These are phyloP conservation scores for Sericinus montela DNA, from an alignment of 2,888 invertebrate genomes.

Conservation along the genomic window DNA sequence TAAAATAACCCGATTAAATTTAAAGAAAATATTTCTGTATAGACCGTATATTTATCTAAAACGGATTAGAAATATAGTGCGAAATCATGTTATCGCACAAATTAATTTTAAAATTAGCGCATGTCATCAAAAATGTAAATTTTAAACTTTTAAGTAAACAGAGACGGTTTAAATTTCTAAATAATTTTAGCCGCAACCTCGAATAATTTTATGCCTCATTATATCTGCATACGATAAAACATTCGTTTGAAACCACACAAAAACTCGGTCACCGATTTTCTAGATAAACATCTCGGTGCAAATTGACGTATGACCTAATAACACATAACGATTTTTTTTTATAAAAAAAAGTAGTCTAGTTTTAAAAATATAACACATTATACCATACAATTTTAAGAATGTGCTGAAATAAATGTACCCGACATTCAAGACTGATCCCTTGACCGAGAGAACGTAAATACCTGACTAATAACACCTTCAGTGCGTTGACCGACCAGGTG, in stretches of 20 bases:
- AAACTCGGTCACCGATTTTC: constrained; percentile 11
- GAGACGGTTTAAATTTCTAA: background rate
- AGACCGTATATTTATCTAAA: too few relatives aligned
- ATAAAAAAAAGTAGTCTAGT: background rate
- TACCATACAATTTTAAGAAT: background rate
- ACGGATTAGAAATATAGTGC: too few relatives aligned
- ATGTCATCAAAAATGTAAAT: too few relatives aligned
- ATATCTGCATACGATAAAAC: constrained; percentile 2
- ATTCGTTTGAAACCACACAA: background rate
- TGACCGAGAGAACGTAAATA: constrained; percentile 25
- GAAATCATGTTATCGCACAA: too few relatives aligned
- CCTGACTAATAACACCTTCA: constrained; percentile 9
- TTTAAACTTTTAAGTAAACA: too few relatives aligned
- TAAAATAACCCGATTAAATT: too few relatives aligned
- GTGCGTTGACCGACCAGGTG: constrained; percentile 17
- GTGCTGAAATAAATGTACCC: constrained; percentile 13
- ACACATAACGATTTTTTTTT: background rate
- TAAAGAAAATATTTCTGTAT: too few relatives aligned
- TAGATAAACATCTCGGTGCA: constrained; percentile 6
- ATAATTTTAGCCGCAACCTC: background rate
- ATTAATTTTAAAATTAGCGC: too few relatives aligned
- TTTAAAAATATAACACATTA: background rate
- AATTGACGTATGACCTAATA: constrained; percentile 16
- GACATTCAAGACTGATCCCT: constrained; percentile 18
- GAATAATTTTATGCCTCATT: background rate